Conservation (phyloP, 2,888 invertebrate genomes). For the Drepanosiphum platanoidis region DNA sequence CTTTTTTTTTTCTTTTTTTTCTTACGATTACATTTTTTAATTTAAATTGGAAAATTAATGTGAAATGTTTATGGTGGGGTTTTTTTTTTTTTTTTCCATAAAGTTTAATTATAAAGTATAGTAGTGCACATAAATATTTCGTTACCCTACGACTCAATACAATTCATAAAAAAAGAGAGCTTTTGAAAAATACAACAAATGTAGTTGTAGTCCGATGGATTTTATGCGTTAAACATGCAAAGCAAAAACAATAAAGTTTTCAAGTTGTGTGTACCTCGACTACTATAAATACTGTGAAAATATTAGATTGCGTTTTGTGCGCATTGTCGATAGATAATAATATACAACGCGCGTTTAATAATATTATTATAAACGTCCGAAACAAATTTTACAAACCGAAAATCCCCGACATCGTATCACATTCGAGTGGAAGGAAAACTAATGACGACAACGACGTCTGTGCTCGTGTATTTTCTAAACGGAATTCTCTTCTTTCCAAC, state of each 20-base stretch:
- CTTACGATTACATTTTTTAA: constrained; percentile 10
- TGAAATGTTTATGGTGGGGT: background rate
- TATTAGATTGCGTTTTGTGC: background rate
- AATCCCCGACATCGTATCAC: too few species aligned
- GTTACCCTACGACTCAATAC: background rate
- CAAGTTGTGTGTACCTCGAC: too few species aligned
- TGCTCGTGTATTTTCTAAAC: too few species aligned
- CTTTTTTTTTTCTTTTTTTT: background rate
- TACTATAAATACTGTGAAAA: too few species aligned
- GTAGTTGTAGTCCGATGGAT: background rate
- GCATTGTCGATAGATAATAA: background rate
- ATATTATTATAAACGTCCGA: background rate
- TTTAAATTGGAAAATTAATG: constrained; percentile 18
- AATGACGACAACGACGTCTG: too few species aligned
- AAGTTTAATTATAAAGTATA: constrained; percentile 32
- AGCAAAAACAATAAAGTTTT: background rate
- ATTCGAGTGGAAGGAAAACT: too few species aligned
- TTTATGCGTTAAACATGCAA: background rate
- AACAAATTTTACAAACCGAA: too few species aligned
- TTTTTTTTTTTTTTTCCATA: background rate
- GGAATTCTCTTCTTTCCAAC: background rate
- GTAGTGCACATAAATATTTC: constrained; percentile 2
- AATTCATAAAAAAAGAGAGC: background rate
- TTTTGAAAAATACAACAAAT: background rate
- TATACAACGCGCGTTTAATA: background rate